These are phyloP conservation scores for Dicrostonyx torquatus DNA, from an alignment of 2,797 vertebrate genomes.

Conservation along the genomic window DNA sequence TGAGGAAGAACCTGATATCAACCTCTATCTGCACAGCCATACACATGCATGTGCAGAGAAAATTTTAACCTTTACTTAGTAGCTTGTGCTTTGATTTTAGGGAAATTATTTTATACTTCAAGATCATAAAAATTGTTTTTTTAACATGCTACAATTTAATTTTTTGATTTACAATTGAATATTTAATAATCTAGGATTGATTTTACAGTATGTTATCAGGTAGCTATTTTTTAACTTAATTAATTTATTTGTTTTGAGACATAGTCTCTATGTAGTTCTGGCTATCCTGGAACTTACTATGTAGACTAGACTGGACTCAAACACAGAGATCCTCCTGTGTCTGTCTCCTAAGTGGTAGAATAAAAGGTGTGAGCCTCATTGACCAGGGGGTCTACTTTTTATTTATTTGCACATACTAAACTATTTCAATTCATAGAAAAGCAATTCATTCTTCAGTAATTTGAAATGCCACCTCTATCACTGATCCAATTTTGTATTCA, in stretches of 20 bases:
- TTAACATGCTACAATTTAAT: background rate
- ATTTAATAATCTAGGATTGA: background rate
- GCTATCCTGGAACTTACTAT: background rate
- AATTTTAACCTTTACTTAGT: background rate
- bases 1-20: background rate
- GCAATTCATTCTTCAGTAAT: background rate
- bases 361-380: background rate
- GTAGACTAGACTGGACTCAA: background rate
- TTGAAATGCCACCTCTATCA: background rate
- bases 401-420: background rate
- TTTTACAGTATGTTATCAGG: background rate
- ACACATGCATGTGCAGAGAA: background rate
- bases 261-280: background rate
- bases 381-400: background rate
- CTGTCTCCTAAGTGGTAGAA: background rate
- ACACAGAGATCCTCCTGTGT: background rate
- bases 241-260: background rate
- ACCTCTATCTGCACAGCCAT: background rate
- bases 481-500: background rate
- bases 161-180: conserved; percentile 23
- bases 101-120: background rate
- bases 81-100: conserved; percentile 31
- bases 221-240: background rate
- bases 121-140: conserved; percentile 8
- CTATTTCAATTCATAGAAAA: background rate